phyloP scores from a whole-genome alignment of 2,888 invertebrate species.

The Sericinus montela region DNA sequence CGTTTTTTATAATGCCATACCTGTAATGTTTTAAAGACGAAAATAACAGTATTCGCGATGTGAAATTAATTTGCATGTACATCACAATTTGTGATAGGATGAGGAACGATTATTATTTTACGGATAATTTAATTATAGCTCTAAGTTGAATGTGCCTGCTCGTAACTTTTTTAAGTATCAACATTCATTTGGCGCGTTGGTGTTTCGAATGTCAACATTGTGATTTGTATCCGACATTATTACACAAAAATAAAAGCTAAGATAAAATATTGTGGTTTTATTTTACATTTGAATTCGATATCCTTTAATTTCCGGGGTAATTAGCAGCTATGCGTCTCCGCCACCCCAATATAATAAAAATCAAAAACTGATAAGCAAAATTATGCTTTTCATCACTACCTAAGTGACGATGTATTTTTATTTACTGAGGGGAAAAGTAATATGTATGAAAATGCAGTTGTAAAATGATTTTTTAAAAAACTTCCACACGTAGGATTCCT shows the following conservation, averaged over 20 bases:
- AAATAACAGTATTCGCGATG: conserved; percentile 22
- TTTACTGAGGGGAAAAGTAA: too few species aligned
- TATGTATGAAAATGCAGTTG: too few species aligned
- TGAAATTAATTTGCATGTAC: conserved; percentile 32
- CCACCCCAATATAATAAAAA: too few species aligned
- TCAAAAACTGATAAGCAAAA: too few species aligned
- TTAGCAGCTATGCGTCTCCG: too few species aligned
- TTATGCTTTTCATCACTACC: too few species aligned
- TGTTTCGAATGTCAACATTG: conserved; percentile 42
- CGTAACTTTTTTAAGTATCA: conserved; percentile 37
- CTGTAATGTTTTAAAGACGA: conserved; percentile 7
- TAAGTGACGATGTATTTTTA: too few species aligned
- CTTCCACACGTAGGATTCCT: too few species aligned
- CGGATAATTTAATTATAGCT: conserved; percentile 50
- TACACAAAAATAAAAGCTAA: conserved; percentile 70
- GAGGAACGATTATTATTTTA: conserved; percentile 54
- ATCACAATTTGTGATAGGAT: conserved; percentile 68
- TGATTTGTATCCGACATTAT: conserved; percentile 71
- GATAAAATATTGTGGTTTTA: conserved; percentile 33
- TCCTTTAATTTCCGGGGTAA: too few species aligned
- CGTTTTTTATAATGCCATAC: conserved; percentile 13
- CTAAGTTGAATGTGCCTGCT: conserved; percentile 65
- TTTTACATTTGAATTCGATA: conserved; percentile 23
- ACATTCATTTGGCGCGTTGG: conserved; percentile 28
- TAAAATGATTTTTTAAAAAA: too few species aligned